Base-by-base conservation (phyloP, 2,113 vertebrate genomes). In the Labeo rohita region DNA sequence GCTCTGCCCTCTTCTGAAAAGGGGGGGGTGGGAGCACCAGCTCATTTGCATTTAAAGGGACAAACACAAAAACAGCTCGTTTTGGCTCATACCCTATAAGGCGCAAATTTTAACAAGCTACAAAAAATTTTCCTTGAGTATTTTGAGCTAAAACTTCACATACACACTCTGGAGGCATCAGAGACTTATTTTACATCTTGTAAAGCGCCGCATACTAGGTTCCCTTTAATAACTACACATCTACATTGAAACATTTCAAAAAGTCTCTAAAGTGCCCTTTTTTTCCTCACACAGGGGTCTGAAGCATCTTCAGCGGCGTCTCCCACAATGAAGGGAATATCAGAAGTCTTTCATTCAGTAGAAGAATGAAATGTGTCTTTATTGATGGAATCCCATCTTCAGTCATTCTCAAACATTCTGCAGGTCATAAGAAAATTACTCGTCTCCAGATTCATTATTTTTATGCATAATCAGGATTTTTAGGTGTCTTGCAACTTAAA, bases 341-440 rank as follows among this genome's bases (percentile, higher is more conserved):
- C 47, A 2, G 81, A 83, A 72, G 34, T 68, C 28, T 78, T 52
- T 36, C 8, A 21, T 36, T 52, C 80, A 9, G 28, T 36, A 16
- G 80, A 70, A 34, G 80, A 70, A 70, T 70, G 65, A 83, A 52
- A 56, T 52, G 8, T 59, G 56, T 16, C 39, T 65, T 28, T 12
- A 18, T 28, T 80, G 43, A 49, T 3, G 34, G 56, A 61, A 56
- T 16, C 8, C 23, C 12, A 79, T 16, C 54, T 2, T 18, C 77
- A 43, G 18, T 79, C 10, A 39, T 12, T 21, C 23, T 50, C 74
- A 50, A 23, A 28, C 23, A 8, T 52, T 76, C 43, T 11, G 21
- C 73, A 70, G 66, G 34, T 74, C 73, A 28, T 13, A n/a, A 75
- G 73, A 28, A 74, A 47, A 75, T 74, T 16, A 9, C 36, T 16